A percentile compares a stretch with the other conserved stretches of the same genome.
These are phyloP conservation scores for Drosophila affinis DNA, from an alignment of 2,888 invertebrate genomes.

Conservation along the genomic window DNA sequence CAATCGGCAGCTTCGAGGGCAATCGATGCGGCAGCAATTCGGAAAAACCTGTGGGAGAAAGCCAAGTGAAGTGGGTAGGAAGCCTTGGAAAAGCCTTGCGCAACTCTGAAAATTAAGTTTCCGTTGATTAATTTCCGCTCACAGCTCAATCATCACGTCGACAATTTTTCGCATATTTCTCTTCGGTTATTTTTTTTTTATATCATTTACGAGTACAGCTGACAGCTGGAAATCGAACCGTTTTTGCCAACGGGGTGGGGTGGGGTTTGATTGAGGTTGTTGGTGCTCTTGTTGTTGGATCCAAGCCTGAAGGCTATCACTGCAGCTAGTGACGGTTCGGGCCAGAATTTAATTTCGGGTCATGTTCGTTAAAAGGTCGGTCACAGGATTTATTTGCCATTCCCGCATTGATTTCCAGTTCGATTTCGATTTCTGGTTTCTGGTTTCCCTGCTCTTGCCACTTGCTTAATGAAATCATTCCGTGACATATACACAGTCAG, in stretches of 20 bases:
- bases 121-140: conserved; percentile 79
- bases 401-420: conserved; percentile 67
- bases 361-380: conserved; percentile 65
- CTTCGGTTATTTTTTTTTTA: conserved; percentile 22
- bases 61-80: neutral
- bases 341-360: conserved; percentile 62
- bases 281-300: conserved; percentile 21
- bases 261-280: conserved; percentile 4
- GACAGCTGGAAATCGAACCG: conserved; percentile 28
- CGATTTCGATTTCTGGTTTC: conserved; percentile 39
- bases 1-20: conserved; percentile 22
- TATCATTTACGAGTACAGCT: conserved; percentile 31
- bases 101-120: conserved; percentile 68
- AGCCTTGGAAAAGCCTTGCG: conserved; percentile 21
- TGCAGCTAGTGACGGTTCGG: conserved; percentile 55
- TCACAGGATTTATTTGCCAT: conserved; percentile 68
- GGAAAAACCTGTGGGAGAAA: conserved; percentile 24
- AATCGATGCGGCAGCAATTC: conserved; percentile 42
- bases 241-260: neutral
- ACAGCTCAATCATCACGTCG: conserved; percentile 68
- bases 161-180: conserved; percentile 57
- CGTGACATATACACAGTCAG: conserved; percentile 24
- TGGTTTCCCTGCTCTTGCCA: conserved; percentile 10
- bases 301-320: conserved; percentile 28
- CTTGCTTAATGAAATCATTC: conserved; percentile 55